Base-by-base conservation (phyloP, 2,888 invertebrate genomes). In the Philhelius pedissequus region DNA sequence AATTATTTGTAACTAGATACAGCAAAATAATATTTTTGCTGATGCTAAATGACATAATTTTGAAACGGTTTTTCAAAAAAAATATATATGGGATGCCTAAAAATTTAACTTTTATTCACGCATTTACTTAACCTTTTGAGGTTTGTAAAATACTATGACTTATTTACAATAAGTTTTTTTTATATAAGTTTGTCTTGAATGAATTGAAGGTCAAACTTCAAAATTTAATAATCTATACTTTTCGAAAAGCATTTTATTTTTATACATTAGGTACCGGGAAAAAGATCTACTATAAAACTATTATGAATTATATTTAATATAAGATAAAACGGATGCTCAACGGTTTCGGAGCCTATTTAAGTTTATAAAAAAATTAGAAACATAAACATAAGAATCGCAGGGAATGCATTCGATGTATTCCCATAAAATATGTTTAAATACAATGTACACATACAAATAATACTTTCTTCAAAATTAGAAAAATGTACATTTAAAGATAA, bases 291-390 rank as follows among this genome's bases (percentile, higher is more conserved):
- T 86, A 70, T 64, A 81, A 86, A 71, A 86, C 73, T 76, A 64
- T 50, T 66, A 43, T 58, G 48, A 66, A 76, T 75, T 56, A 70
- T 71, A 76, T 69, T 86, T 79, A 86, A 86, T 74, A 87, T 87
- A 86, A 81, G 75, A 62, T 77, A 87, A 82, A 87, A 87, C 88
- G 88, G 88, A 89, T 89, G 91, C 90, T 91, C 91, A 90, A 89
- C 89, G 90, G 90, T 90, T 90, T 90, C 90, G 91, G 90, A 90
- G 91, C 91, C 89, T 89, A 88, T 89, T 89, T 83, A 74, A 75
- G 70, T 74, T 79, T 50, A 64, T 75, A 70, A 32, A 58, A n/a
- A 76, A 77, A 18, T 45, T 83, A 83, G 78, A 50, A 74, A 43
- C 18, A 69, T 78, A 74, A 35, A 69, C 54, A 74, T 62, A 45